Evolutionary conservation across 2,113 vertebrate genomes (phyloP).

Genomic region (Ceuthmochares aereus): DNA sequence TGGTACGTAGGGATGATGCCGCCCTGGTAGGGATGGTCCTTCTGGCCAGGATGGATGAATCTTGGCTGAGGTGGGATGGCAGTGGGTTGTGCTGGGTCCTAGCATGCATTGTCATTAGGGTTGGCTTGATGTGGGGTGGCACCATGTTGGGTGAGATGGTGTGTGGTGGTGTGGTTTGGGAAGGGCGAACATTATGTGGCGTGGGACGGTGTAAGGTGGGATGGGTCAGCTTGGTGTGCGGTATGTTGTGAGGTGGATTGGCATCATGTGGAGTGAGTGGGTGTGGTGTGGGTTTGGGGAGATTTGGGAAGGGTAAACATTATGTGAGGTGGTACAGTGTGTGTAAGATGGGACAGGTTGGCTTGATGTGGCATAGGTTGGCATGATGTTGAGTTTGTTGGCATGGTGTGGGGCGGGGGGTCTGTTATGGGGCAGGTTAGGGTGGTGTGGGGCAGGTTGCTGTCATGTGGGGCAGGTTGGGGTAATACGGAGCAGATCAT

Average conservation of each 20-base stretch:
- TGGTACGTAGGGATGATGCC: rapidly evolving
- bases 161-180: neutral
- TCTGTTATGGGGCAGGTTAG: neutral
- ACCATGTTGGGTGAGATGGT: neutral
- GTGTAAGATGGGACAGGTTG: no score
- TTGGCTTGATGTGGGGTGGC: neutral
- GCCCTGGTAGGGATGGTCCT: neutral
- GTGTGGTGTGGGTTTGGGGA: rapidly evolving
- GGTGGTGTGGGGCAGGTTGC: no score
- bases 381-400: no score
- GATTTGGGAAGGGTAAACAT: neutral
- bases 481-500: no score
- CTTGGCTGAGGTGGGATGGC: neutral
- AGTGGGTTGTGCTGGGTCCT: neutral
- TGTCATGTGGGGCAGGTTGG: no score
- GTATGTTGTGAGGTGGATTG: no score
- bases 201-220: neutral
- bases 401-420: no score
- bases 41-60: neutral
- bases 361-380: neutral
- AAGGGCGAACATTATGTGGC: no score
- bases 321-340: no score
- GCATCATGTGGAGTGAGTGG: neutral
- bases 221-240: no score
- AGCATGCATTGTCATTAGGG: no score